These are phyloP conservation scores for Pterostichus niger DNA, from an alignment of 2,888 invertebrate species.

Conservation along the genomic window DNA sequence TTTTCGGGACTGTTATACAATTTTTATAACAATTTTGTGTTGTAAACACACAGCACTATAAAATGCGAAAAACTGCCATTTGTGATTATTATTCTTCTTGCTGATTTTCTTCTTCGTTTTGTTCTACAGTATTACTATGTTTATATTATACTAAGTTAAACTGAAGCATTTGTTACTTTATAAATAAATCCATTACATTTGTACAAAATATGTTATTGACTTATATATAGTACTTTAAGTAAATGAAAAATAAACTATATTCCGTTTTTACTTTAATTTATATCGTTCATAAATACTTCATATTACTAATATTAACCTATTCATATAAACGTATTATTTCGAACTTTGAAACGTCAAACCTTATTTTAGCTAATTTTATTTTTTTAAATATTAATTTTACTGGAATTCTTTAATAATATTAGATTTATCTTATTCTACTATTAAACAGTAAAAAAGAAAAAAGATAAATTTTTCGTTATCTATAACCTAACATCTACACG, in stretches of 20 bases:
- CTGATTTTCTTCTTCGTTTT: constrained; percentile 15
- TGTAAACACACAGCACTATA: constrained; percentile 43
- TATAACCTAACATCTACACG: constrained; percentile 53
- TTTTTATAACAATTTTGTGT: constrained; percentile 23
- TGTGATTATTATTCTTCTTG: constrained; percentile 27
- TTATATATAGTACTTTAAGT: no score
- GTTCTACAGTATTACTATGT: background rate
- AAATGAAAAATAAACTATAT: no score
- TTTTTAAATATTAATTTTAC: background rate
- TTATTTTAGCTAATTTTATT: background rate
- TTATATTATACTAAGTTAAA: background rate
- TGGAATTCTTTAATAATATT: no score
- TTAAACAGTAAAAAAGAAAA: no score
- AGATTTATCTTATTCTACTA: no score
- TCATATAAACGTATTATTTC: constrained; percentile 1
- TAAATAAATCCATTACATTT: no score
- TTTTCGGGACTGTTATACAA: background rate
- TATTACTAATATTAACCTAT: background rate
- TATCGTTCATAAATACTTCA: background rate
- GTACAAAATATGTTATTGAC: background rate
- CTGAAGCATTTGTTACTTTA: no score
- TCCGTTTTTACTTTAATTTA: no score
- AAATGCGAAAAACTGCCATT: constrained; percentile 32
- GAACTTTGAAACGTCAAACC: background rate
- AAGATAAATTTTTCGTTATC: background rate